A percentile compares a stretch with the other conserved stretches of the same genome.
These are phyloP conservation scores for Halictus rubicundus DNA, from an alignment of 1,140 invertebrate species.

Conservation along the genomic window DNA sequence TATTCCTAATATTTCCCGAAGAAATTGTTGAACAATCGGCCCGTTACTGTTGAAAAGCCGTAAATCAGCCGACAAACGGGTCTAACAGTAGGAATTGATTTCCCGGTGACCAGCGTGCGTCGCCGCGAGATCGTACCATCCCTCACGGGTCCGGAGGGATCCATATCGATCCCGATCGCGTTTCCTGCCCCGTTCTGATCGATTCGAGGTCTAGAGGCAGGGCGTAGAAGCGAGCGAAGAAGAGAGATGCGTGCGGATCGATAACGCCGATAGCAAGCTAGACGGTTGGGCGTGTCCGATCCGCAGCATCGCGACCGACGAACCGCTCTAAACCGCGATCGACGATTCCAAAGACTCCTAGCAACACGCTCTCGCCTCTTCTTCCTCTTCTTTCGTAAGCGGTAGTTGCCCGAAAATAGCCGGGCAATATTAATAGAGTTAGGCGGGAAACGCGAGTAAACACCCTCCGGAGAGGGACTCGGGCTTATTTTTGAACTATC, in stretches of 20 bases:
- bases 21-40: no score
- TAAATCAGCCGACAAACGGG: no score
- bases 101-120: no score
- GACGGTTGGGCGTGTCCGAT: constrained; percentile 65
- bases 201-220: no score
- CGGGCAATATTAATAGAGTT: constrained; percentile 74
- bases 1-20: no score
- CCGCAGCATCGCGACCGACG: constrained; percentile 37
- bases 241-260: constrained; percentile 61
- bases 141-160: no score
- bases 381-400: constrained; percentile 42
- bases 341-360: not conserved
- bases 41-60: no score
- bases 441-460: constrained; percentile 33
- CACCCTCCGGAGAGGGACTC: constrained; percentile 49
- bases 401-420: constrained; percentile 72
- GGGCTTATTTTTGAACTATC: constrained; percentile 73
- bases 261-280: constrained; percentile 65
- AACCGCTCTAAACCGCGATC: not conserved
- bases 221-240: not conserved
- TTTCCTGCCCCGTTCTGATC: no score
- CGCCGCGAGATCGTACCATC: no score
- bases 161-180: no score
- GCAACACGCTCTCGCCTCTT: no score
- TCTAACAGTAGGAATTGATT: no score